Conservation (phyloP, 2,888 invertebrate species). For the Ferdinandea cuprea region DNA sequence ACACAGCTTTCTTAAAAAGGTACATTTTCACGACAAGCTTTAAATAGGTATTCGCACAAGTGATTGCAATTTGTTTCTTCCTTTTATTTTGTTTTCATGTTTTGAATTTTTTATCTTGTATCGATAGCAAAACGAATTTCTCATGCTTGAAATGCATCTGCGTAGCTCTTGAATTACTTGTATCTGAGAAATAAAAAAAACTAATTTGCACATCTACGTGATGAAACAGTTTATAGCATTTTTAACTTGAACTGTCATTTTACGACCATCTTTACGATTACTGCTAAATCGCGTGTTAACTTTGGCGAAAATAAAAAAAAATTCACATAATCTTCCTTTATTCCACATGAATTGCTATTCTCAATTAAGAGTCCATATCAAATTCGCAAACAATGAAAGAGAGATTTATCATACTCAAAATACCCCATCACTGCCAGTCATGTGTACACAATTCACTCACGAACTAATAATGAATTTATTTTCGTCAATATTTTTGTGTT, state of each 20-base stretch:
- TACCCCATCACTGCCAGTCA: not conserved
- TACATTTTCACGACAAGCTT: not conserved
- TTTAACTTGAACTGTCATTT: not conserved
- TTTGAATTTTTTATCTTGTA: not conserved
- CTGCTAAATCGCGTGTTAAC: conserved; percentile 3
- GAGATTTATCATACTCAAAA: not conserved
- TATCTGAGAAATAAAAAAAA: not conserved
- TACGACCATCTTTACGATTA: not conserved
- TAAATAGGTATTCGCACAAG: not conserved
- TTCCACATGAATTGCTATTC: conserved; percentile 1
- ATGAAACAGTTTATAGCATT: not conserved
- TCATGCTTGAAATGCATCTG: not conserved
- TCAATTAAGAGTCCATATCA: conserved; percentile 5
- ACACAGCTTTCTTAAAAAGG: not conserved
- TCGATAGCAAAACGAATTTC: not conserved
- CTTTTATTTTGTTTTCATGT: too few species aligned
- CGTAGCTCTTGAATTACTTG: not conserved
- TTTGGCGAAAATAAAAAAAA: not conserved
- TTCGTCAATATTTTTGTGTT: not conserved
- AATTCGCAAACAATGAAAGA: not conserved
- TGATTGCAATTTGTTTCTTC: not conserved
- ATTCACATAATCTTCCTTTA: not conserved
- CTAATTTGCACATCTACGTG: not conserved
- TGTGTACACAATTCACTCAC: conserved; percentile 7
- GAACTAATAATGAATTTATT: conserved; percentile 1